Evolutionary conservation across 1,140 invertebrate species (phyloP), one percentile per base, ranked within the genome.

Genomic region (Gonatopus flavifemur): DNA sequence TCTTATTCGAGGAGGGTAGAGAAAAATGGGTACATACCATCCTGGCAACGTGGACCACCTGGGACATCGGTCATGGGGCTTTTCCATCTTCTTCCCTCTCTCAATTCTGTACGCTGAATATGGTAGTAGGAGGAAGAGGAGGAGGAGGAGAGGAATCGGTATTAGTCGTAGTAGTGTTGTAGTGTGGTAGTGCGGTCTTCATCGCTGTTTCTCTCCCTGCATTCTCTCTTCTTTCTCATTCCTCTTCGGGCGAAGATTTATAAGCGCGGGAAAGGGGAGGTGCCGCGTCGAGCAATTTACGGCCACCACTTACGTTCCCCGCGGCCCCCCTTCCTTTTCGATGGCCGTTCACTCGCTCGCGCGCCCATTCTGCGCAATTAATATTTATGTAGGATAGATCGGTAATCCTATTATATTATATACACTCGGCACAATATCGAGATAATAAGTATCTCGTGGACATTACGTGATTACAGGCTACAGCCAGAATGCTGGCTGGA

Each of bases 311-410:
- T 58, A 58, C 43, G 16, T 31, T 43, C 32, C 41, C 55, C 30
- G 21, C 32, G 35, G 22, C 28, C 12, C 25, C 25, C 12, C 25
- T 28, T 28, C 25, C 12, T 12, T 28, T 12, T 28, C 12, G 6
- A 28, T 28, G 6, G 12, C 12, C 25, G 25, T 28, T 28, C 25
- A 6, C 25, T 28, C 25, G 6, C 25, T 28, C 25, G 6, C 25
- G 6, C 25, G 6, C 25, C 38, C 35, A 55, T 58, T 56, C 57
- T 39, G 40, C 31, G 48, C 44, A 55, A 58, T 58, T 58, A 58
- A 55, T 58, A 58, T 58, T 58, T 58, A 58, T 50, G 43, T 45
- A 41, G 56, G 52, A 58, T 55, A 55, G 53, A 58, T 58, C 43
- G 39, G 47, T 55, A 55, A 58, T 58, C 48, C 53, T 52, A 55